Evolutionary conservation across 2,888 invertebrate species (phyloP).

Genomic region (Hypomecis punctinalis): DNA sequence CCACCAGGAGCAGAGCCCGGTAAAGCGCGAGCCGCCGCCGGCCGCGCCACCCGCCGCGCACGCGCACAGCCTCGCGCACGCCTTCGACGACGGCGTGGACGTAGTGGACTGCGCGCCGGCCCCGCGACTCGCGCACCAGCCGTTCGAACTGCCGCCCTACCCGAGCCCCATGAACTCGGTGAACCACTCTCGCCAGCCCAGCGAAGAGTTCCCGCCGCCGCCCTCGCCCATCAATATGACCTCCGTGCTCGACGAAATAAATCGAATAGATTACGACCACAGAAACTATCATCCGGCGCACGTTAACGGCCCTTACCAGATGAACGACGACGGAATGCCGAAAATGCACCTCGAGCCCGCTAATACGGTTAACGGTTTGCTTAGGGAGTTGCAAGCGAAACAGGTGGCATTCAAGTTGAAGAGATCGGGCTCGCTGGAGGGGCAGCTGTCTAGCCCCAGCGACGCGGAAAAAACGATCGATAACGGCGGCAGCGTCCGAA

Average conservation of each 20-base stretch:
- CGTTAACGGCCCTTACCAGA: slow-evolving; percentile 48
- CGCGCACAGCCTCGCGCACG: slow-evolving; percentile 71
- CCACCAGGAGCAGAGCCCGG: slow-evolving; percentile 91
- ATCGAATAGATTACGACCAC: slow-evolving; percentile 70
- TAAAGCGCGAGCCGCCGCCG: slow-evolving; percentile 77
- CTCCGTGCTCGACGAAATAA: slow-evolving; percentile 86
- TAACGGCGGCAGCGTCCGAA: slow-evolving; percentile 86
- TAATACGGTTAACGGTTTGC: slow-evolving; percentile 86
- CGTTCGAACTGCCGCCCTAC: slow-evolving; percentile 90
- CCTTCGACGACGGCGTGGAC: slow-evolving; percentile 83
- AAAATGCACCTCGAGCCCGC: slow-evolving; percentile 36
- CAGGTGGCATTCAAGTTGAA: slow-evolving; percentile 54
- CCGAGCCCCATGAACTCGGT: slow-evolving; percentile 91
- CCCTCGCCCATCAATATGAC: slow-evolving; percentile 91
- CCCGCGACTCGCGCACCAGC: slow-evolving; percentile 69
- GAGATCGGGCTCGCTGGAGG: slow-evolving; percentile 70
- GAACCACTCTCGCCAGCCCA: slow-evolving; percentile 93
- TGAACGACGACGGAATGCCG: slow-evolving; percentile 40
- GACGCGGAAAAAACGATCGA: slow-evolving; percentile 58
- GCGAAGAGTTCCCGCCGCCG: slow-evolving; percentile 96
- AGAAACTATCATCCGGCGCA: slow-evolving; percentile 30
- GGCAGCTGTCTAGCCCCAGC: slow-evolving; percentile 65
- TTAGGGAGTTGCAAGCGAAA: slow-evolving; percentile 89
- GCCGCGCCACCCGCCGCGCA: slow-evolving; percentile 62
- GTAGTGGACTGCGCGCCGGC: slow-evolving; percentile 87